These are phyloP conservation scores for Arctopsyche grandis DNA, from an alignment of 1,140 invertebrate species.

Conservation along the genomic window DNA sequence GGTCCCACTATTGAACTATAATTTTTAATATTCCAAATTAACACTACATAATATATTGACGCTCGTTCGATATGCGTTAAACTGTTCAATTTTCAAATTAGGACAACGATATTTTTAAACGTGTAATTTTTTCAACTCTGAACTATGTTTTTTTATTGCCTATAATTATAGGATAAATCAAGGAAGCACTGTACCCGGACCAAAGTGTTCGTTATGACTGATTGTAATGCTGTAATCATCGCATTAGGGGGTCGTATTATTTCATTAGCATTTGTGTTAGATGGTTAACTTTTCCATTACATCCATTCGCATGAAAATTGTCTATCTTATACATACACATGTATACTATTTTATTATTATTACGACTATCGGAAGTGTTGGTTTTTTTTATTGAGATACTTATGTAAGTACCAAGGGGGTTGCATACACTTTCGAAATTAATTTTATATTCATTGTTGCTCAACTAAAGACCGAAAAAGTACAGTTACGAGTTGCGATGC, in stretches of 20 bases:
- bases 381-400: no score
- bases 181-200: not conserved
- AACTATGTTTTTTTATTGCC: constrained; percentile 9
- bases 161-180: constrained; percentile 22
- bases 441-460: no score
- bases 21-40: not conserved
- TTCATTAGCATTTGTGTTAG: constrained; percentile 23
- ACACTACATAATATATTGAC: not conserved
- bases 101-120: not conserved
- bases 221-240: constrained; percentile 14
- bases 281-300: constrained; percentile 12
- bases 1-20: no score
- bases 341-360: no score
- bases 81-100: constrained; percentile 14
- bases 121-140: not conserved
- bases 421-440: no score
- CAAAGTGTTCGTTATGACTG: not conserved
- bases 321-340: no score
- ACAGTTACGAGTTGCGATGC: not conserved
- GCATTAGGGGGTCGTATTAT: constrained; percentile 15
- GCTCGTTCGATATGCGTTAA: not conserved
- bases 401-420: no score
- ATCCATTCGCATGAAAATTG: no score
- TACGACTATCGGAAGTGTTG: no score
- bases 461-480: not conserved